Evolutionary conservation across 64 coral and sea anemone species (phyloP).

Genomic region (Pachyseris speciosa): DNA sequence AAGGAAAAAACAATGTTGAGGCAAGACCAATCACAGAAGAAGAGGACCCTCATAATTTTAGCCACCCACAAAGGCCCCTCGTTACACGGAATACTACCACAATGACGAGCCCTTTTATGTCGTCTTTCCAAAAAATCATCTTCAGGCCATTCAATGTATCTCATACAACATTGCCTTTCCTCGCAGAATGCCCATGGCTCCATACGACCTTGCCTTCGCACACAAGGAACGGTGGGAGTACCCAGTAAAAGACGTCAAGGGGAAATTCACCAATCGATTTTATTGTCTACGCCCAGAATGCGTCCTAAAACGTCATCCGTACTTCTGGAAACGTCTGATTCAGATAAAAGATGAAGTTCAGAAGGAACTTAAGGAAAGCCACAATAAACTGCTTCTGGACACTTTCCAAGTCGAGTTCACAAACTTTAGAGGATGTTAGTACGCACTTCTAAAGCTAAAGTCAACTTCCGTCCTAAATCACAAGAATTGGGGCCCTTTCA

Average conservation of each 20-base stretch:
- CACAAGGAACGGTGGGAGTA: constrained; percentile 28
- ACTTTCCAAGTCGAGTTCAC: constrained; percentile 4
- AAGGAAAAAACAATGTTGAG: constrained; percentile 5
- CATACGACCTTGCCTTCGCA: too few relatives aligned
- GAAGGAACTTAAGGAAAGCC: constrained; percentile 24
- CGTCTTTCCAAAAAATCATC: background rate
- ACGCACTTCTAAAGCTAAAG: background rate
- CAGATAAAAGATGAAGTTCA: background rate
- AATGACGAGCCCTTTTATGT: too few relatives aligned
- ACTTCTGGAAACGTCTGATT: constrained; percentile 54
- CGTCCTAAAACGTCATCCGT: constrained; percentile 44
- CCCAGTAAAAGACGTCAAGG: constrained; percentile 5
- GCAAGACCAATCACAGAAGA: constrained; percentile 1
- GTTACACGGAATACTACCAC: too few relatives aligned
- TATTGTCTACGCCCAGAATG: too few relatives aligned
- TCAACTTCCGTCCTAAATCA: background rate
- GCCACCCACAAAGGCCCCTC: background rate
- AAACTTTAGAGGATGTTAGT: background rate
- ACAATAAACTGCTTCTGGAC: constrained; percentile 35
- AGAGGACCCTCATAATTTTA: background rate
- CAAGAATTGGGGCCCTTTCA: background rate
- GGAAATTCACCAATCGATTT: constrained; percentile 16
- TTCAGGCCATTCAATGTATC: too few relatives aligned
- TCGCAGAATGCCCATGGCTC: too few relatives aligned
- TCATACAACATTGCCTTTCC: constrained; percentile 1